phyloP scores from a whole-genome alignment of 2,888 invertebrate genomes.

The Melitaea athalia region DNA sequence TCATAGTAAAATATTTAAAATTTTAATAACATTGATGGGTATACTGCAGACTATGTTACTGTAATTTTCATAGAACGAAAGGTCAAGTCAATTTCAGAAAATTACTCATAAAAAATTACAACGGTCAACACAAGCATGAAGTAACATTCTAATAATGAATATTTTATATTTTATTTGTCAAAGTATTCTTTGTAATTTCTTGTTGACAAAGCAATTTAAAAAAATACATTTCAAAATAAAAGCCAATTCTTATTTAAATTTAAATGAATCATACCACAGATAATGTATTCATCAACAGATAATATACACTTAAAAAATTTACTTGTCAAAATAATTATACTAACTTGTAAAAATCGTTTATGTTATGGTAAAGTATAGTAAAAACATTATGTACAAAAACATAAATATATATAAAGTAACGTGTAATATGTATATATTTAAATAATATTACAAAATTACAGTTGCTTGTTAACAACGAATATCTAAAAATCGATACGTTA shows the following conservation, averaged over 20 bases:
- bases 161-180: not conserved
- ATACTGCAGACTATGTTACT: not conserved
- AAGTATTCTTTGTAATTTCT: not conserved
- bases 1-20: not conserved
- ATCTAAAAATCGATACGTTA: conserved; percentile 23
- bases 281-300: not conserved
- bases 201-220: not conserved
- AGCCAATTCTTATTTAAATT: not conserved
- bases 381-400: too few relatives aligned
- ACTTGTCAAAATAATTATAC: not conserved
- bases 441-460: too few relatives aligned
- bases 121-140: not conserved
- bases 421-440: too few relatives aligned
- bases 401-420: too few relatives aligned
- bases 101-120: conserved; percentile 20
- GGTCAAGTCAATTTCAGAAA: conserved; percentile 16
- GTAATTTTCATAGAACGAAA: conserved; percentile 12
- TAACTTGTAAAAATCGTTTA: too few relatives aligned
- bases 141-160: not conserved
- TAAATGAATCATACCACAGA: conserved; percentile 2
- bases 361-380: too few relatives aligned
- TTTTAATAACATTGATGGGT: not conserved
- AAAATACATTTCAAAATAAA: not conserved
- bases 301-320: not conserved
- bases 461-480: not conserved